These are phyloP conservation scores for Gymnothorax javanicus DNA, from an alignment of 2,797 vertebrate genomes.

Conservation along the genomic window DNA sequence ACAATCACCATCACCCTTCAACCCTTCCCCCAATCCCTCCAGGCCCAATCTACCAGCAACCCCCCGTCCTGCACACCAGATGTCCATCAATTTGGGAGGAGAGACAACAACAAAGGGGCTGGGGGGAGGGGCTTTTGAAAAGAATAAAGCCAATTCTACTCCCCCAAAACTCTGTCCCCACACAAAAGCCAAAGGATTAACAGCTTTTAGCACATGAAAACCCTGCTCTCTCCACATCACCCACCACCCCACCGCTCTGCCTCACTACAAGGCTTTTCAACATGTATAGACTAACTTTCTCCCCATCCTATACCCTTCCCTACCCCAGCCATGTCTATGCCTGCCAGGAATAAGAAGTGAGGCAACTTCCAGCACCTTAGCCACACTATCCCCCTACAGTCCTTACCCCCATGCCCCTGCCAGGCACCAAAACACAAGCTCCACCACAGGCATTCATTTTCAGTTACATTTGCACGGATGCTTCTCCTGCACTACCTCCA, in stretches of 20 bases:
- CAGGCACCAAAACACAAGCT: not conserved
- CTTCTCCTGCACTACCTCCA: not conserved
- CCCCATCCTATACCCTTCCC: not conserved
- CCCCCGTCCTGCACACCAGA: slow-evolving; percentile 21
- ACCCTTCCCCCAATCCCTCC: not conserved
- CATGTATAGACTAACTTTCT: slow-evolving; percentile 8
- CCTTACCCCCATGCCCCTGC: not conserved
- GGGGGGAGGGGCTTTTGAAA: slow-evolving; percentile 8
- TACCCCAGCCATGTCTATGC: not conserved
- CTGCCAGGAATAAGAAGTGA: slow-evolving; percentile 22
- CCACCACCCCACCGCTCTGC: not conserved
- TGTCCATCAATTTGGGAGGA: slow-evolving; percentile 25
- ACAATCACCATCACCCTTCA: slow-evolving; percentile 11
- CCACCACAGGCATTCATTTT: not conserved
- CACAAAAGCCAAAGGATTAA: slow-evolving; percentile 35
- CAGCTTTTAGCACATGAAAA: slow-evolving; percentile 32
- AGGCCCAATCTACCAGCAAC: slow-evolving; percentile 11
- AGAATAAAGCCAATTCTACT: not conserved
- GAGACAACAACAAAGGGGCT: slow-evolving; percentile 14
- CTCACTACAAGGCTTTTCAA: not conserved
- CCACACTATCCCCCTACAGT: not conserved
- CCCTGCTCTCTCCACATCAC: not conserved
- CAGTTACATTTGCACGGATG: not conserved
- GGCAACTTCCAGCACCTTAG: slow-evolving; percentile 20
- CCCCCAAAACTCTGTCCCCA: slow-evolving; percentile 5